Percentiles rank a stretch among this genome's conserved stretches.
These are phyloP conservation scores for Vannuccia rotundouncinata DNA, from an alignment of 2,888 invertebrate genomes.

Conservation along the genomic window DNA sequence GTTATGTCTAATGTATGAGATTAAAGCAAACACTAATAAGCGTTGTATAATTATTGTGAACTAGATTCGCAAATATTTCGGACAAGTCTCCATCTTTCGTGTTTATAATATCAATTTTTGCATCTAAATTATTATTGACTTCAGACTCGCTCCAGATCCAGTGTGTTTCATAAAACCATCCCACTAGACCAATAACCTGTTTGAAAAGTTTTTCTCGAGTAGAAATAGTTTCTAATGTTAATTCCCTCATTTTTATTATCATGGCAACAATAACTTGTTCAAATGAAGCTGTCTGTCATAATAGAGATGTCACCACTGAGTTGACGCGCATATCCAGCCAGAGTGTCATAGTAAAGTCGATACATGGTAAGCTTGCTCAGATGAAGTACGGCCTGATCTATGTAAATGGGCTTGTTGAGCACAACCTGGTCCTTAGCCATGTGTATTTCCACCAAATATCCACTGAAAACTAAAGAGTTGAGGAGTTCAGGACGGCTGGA, in stretches of 20 bases:
- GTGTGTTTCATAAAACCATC: too few relatives aligned
- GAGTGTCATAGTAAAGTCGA: neutral
- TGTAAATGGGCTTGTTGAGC: neutral
- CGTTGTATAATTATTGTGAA: too few relatives aligned
- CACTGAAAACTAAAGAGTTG: neutral
- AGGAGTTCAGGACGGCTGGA: neutral
- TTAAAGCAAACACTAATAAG: too few relatives aligned
- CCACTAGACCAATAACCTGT: too few relatives aligned
- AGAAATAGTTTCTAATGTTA: too few relatives aligned
- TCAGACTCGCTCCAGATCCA: too few relatives aligned
- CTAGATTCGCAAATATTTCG: too few relatives aligned
- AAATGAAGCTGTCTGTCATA: too few relatives aligned
- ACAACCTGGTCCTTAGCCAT: neutral
- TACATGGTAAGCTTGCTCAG: neutral
- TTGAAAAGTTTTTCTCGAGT: neutral
- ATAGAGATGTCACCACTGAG: neutral
- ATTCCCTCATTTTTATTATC: neutral
- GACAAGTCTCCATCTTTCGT: too few relatives aligned
- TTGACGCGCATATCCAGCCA: neutral
- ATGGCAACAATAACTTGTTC: neutral
- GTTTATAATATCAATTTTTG: too few relatives aligned
- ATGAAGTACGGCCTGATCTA: neutral
- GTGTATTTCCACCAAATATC: neutral
- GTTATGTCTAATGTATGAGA: too few relatives aligned
- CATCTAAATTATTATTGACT: too few relatives aligned